Evolutionary conservation across 2,888 invertebrate species (phyloP).

Genomic region (Caenorhabditis drosophilae): DNA sequence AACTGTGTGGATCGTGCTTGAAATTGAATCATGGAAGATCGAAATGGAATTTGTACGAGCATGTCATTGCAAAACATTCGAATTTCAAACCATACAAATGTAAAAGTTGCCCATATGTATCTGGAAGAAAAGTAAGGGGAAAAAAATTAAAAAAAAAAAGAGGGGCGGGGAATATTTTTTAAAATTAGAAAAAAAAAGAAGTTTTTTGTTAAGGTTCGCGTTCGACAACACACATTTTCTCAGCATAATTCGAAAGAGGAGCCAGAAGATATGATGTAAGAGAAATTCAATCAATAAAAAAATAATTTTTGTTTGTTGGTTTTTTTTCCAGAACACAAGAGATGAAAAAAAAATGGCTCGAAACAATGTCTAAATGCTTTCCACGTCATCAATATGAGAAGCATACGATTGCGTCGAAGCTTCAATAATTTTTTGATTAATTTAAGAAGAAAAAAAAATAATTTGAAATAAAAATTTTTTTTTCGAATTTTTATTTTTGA

Average conservation of each 20-base stretch:
- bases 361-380: conserved; percentile 34
- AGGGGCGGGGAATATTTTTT: no score
- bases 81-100: conserved; percentile 35
- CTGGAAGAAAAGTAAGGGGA: conserved; percentile 22
- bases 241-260: conserved; percentile 25
- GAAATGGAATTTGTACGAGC: conserved; percentile 45
- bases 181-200: not conserved
- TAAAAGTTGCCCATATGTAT: conserved; percentile 25
- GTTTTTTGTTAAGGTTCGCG: conserved; percentile 10
- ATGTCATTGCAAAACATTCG: conserved; percentile 42
- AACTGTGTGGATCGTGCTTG: conserved; percentile 1
- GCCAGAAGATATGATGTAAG: conserved; percentile 30
- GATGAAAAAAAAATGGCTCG: conserved; percentile 25
- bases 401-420: not conserved
- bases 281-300: not conserved
- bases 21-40: conserved; percentile 37
- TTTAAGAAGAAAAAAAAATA: no score
- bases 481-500: not conserved
- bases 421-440: conserved; percentile 1
- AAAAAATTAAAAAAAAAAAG: no score
- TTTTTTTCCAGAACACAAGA: conserved; percentile 33
- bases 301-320: not conserved
- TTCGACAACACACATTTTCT: conserved; percentile 29
- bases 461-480: conserved; percentile 1
- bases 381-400: conserved; percentile 33